A percentile compares a stretch with the other conserved stretches of the same genome.
Conservation (phyloP, 2,113 vertebrate species). For the Sardina pilchardus region DNA sequence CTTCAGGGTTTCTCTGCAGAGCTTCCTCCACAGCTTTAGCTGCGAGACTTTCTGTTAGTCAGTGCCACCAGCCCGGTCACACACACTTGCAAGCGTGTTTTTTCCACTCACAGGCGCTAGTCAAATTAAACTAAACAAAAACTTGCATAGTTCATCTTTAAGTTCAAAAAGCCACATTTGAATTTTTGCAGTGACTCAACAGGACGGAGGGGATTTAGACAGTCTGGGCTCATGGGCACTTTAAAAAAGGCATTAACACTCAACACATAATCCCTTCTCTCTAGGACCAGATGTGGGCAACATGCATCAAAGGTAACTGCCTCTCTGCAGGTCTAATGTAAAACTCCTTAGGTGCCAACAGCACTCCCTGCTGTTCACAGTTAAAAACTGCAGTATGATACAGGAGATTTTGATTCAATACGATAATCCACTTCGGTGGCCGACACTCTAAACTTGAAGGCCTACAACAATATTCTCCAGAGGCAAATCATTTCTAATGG, state of each 20-base stretch:
- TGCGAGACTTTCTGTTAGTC: too few species aligned
- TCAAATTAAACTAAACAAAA: too few species aligned
- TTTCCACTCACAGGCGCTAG: too few species aligned
- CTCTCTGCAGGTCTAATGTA: background rate
- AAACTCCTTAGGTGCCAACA: background rate
- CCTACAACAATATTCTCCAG: background rate
- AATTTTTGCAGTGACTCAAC: background rate
- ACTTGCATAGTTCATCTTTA: too few species aligned
- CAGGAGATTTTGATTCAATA: background rate
- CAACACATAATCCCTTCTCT: too few species aligned
- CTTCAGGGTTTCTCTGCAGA: too few species aligned
- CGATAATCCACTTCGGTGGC: background rate
- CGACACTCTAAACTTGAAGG: background rate
- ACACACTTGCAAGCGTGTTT: too few species aligned
- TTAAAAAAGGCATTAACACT: background rate
- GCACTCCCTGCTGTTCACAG: background rate
- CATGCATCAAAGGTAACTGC: background rate
- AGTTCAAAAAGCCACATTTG: background rate
- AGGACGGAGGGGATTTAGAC: background rate
- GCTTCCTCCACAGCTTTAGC: too few species aligned
- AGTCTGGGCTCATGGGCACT: background rate
- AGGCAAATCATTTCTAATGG: constrained; percentile 7
- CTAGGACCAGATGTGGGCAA: too few species aligned
- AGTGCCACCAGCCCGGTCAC: too few species aligned
- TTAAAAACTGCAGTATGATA: background rate